These are phyloP conservation scores for Notodonta ziczac DNA, from an alignment of 2,888 invertebrate species.

Conservation along the genomic window DNA sequence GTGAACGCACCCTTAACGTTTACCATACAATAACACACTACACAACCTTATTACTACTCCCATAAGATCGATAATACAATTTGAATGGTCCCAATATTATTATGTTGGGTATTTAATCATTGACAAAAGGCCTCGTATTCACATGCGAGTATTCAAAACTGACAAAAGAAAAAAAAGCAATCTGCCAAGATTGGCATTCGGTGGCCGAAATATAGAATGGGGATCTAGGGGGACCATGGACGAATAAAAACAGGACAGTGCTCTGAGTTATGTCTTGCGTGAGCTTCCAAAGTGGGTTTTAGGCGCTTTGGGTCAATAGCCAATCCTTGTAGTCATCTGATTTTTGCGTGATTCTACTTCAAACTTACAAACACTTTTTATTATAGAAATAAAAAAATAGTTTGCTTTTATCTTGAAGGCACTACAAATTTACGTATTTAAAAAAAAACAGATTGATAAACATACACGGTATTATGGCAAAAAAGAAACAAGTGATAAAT, in stretches of 20 bases:
- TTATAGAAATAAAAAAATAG: too few relatives aligned
- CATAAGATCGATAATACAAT: slow-evolving; percentile 48
- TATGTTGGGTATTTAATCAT: slow-evolving; percentile 78
- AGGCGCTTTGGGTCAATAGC: too few relatives aligned
- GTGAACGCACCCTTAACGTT: slow-evolving; percentile 39
- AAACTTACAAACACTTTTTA: too few relatives aligned
- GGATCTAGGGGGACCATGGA: slow-evolving; percentile 36
- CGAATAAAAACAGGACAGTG: neutral
- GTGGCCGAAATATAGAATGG: slow-evolving; percentile 52
- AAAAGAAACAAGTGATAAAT: too few relatives aligned
- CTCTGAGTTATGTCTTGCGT: too few relatives aligned
- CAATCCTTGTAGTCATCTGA: too few relatives aligned
- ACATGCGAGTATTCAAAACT: slow-evolving; percentile 80
- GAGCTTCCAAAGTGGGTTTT: too few relatives aligned
- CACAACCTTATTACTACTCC: slow-evolving; percentile 39
- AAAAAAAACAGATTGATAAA: too few relatives aligned
- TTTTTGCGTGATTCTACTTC: too few relatives aligned
- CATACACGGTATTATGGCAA: too few relatives aligned
- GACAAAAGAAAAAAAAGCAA: slow-evolving; percentile 84
- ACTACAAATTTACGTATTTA: too few relatives aligned
- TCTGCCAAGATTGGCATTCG: slow-evolving; percentile 83
- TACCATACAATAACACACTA: slow-evolving; percentile 23
- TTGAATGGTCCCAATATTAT: slow-evolving; percentile 43
- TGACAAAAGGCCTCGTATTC: slow-evolving; percentile 75
- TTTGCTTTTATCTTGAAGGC: too few relatives aligned